phyloP scores from a whole-genome alignment of 35 echinoderm and acorn worm species.

The Strongylocentrotus purpuratus region DNA sequence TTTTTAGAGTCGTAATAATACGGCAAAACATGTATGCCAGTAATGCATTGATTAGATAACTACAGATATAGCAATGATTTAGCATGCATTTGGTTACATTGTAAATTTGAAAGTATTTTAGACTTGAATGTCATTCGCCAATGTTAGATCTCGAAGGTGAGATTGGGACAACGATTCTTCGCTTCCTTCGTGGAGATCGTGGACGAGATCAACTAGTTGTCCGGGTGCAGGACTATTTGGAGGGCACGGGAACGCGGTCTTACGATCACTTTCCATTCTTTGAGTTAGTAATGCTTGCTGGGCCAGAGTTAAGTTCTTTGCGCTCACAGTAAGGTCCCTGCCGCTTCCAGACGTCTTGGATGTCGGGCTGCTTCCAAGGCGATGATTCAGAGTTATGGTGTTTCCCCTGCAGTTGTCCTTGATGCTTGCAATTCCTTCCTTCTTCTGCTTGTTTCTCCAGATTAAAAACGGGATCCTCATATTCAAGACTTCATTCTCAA shows the following conservation, averaged over 20 bases:
- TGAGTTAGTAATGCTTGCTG: background rate
- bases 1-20: no score
- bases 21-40: no score
- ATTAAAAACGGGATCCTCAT: constrained; percentile 47
- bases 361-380: background rate
- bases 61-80: background rate
- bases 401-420: constrained; percentile 1
- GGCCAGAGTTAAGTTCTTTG: background rate
- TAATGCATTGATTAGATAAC: background rate
- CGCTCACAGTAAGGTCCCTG: background rate
- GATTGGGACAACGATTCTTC: background rate
- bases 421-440: background rate
- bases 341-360: background rate
- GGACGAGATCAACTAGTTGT: background rate
- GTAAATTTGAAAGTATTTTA: background rate
- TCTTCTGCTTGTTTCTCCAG: constrained; percentile 53
- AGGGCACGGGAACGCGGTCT: constrained; percentile 41
- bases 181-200: background rate
- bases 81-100: background rate
- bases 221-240: constrained; percentile 45
- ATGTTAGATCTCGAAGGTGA: background rate
- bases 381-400: background rate
- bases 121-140: background rate
- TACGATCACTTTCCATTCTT: background rate
- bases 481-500: constrained; percentile 37